phyloP scores from a whole-genome alignment of 2,797 vertebrate genomes.

The Toxotes lorentzi region DNA sequence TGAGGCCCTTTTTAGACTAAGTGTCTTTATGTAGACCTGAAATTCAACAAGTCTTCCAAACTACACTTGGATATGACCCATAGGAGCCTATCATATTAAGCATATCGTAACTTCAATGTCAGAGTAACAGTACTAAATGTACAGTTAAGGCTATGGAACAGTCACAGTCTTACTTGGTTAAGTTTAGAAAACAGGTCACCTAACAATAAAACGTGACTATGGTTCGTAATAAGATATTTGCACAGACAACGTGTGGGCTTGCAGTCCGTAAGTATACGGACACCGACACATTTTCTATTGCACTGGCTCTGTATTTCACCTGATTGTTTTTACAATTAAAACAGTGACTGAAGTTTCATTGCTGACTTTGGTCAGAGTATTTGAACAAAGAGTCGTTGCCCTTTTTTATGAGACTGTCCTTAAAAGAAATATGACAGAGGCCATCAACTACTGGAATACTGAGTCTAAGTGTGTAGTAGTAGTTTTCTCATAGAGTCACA shows the following conservation, averaged over 20 bases:
- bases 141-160: background rate
- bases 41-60: background rate
- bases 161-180: background rate
- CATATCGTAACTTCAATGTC: background rate
- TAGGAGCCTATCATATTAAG: background rate
- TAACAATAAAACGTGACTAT: no score
- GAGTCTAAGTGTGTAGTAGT: background rate
- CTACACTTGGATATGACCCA: background rate
- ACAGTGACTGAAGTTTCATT: background rate
- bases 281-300: background rate
- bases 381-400: background rate
- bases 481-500: background rate
- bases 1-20: background rate
- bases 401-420: background rate
- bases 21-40: background rate
- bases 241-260: background rate
- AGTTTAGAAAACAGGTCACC: no score
- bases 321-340: background rate
- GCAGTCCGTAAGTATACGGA: background rate
- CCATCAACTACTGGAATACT: background rate
- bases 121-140: background rate
- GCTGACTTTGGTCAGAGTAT: background rate
- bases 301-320: background rate
- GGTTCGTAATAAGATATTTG: no score
- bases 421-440: conserved; percentile 3